Evolutionary conservation across 2,888 invertebrate genomes (phyloP).

Genomic region (Ophonus ardosiacus): DNA sequence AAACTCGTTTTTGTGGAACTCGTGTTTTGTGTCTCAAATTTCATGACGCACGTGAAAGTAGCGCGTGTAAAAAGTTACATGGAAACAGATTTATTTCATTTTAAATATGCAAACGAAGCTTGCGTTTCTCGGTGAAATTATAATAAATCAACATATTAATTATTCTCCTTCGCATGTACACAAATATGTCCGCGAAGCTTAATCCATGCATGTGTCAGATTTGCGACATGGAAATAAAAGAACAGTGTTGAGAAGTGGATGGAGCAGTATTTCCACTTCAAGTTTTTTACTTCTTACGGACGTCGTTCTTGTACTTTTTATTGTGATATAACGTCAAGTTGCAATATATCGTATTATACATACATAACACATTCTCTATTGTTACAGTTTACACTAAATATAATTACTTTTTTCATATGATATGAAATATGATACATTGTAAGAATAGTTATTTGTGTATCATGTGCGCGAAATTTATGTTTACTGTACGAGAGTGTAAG

Average conservation of each 20-base stretch:
- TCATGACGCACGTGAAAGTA: slow-evolving; percentile 47
- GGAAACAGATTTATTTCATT: slow-evolving; percentile 50
- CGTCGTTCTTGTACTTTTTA: neutral
- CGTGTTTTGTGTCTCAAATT: slow-evolving; percentile 47
- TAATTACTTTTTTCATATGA: neutral
- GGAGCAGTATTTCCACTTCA: slow-evolving; percentile 22
- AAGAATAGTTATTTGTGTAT: too few species aligned
- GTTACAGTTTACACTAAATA: neutral
- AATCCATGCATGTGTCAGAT: slow-evolving; percentile 47
- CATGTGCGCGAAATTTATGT: too few species aligned
- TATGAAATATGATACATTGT: too few species aligned
- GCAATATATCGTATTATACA: neutral
- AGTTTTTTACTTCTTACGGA: neutral
- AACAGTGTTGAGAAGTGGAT: slow-evolving; percentile 33
- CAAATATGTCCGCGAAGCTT: slow-evolving; percentile 36
- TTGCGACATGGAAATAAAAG: slow-evolving; percentile 44
- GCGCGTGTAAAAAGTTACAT: slow-evolving; percentile 41
- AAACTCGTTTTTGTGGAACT: slow-evolving; percentile 37
- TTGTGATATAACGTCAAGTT: neutral
- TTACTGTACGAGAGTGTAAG: too few species aligned
- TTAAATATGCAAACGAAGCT: slow-evolving; percentile 54
- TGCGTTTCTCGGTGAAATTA: slow-evolving; percentile 44
- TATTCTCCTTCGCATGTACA: slow-evolving; percentile 43
- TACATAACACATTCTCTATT: neutral
- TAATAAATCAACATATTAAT: slow-evolving; percentile 59